Evolutionary conservation across 2,797 vertebrate species (phyloP).

Genomic region (Sebastes umbrosus): DNA sequence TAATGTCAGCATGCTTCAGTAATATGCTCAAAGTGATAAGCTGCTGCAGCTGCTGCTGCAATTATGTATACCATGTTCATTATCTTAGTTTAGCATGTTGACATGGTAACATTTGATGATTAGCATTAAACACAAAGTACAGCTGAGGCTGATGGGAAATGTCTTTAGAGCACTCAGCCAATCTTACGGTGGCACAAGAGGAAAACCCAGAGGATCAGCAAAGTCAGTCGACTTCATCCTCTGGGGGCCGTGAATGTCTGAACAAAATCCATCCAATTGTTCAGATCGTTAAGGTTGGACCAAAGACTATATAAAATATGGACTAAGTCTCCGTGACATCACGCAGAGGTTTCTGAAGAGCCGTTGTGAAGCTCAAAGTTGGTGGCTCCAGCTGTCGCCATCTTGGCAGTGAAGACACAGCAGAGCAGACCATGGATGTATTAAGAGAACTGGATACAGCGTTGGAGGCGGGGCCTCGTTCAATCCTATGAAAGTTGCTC

Average conservation of each 20-base stretch:
- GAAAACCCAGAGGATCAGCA: too few species aligned
- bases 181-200: too few species aligned
- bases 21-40: neutral
- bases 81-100: neutral
- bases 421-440: too few species aligned
- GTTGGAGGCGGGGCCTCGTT: too few species aligned
- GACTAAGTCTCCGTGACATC: neutral
- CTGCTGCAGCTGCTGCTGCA: neutral
- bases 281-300: neutral
- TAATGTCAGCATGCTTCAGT: neutral
- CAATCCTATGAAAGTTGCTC: too few species aligned
- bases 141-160: neutral
- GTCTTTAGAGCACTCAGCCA: neutral
- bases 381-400: too few species aligned
- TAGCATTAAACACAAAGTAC: neutral
- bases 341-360: neutral
- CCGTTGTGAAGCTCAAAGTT: too few species aligned
- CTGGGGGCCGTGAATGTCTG: too few species aligned
- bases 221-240: too few species aligned
- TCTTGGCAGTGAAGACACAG: too few species aligned
- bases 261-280: too few species aligned
- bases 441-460: too few species aligned
- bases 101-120: neutral
- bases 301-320: neutral
- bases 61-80: neutral